Evolutionary conservation across 2,888 invertebrate species (phyloP).

Genomic region (Tetranychus truncatus): DNA sequence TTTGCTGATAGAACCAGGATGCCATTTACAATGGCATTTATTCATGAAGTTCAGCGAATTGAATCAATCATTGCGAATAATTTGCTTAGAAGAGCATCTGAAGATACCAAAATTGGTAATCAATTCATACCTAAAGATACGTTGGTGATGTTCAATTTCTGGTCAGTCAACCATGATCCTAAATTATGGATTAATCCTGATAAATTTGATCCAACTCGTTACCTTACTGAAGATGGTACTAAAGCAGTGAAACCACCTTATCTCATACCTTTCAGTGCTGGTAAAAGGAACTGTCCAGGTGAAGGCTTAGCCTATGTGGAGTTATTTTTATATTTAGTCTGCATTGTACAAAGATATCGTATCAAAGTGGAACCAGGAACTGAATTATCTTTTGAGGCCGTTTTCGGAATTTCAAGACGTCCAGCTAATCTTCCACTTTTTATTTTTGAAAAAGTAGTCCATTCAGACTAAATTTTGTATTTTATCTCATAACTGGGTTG

Average conservation of each 20-base stretch:
- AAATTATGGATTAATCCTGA: not conserved
- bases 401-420: not conserved
- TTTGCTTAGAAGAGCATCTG: not conserved
- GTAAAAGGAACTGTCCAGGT: not conserved
- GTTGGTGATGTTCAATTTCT: not conserved
- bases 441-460: not conserved
- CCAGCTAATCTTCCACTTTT: not conserved
- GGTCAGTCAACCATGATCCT: not conserved
- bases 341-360: not conserved
- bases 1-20: constrained; percentile 63
- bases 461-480: no score
- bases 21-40: constrained; percentile 49
- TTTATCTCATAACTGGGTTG: no score
- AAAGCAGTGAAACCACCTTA: not conserved
- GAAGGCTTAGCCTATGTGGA: not conserved
- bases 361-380: not conserved
- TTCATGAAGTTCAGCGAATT: not conserved
- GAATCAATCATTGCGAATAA: not conserved
- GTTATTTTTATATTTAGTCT: not conserved
- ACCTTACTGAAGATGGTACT: not conserved
- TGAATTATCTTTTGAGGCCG: not conserved
- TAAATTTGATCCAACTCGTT: not conserved
- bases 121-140: not conserved
- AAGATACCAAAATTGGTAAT: not conserved
- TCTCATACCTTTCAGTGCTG: not conserved